Conservation (phyloP, 2,113 vertebrate species). For the Notechis scutatus region DNA sequence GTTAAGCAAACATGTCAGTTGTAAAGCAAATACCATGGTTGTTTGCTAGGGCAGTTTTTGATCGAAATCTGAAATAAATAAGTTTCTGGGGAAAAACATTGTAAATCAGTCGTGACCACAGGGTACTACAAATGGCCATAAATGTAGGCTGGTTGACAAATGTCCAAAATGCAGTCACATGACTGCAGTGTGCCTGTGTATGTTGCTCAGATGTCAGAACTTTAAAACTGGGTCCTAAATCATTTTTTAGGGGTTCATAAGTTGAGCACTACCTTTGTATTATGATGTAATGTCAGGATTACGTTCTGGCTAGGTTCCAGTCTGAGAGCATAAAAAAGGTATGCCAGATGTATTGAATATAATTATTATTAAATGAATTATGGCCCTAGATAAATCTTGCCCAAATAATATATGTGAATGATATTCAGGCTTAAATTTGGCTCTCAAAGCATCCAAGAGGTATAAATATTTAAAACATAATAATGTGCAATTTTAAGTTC, state of each 20-base stretch:
- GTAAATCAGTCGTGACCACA: background rate
- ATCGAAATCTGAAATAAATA: background rate
- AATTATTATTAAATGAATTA: background rate
- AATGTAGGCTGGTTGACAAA: background rate
- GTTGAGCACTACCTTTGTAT: background rate
- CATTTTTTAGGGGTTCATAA: background rate
- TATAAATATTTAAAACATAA: background rate
- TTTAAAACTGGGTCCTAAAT: background rate
- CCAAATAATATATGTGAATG: background rate
- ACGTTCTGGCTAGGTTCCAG: background rate
- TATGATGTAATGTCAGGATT: background rate
- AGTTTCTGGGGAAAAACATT: background rate
- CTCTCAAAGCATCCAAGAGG: background rate
- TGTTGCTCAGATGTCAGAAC: background rate
- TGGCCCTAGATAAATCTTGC: background rate
- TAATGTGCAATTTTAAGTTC: background rate
- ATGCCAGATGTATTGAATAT: background rate
- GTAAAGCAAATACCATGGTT: no score
- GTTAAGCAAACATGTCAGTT: no score
- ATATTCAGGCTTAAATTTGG: background rate
- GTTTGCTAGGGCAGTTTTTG: background rate
- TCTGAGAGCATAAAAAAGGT: background rate
- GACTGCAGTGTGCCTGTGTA: background rate
- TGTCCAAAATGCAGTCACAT: background rate
- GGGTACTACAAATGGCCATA: background rate